Percentiles rank a stretch among this genome's conserved stretches.
Conservation (phyloP, 1,140 invertebrate genomes). For the Dendrolimus kikuchii region DNA sequence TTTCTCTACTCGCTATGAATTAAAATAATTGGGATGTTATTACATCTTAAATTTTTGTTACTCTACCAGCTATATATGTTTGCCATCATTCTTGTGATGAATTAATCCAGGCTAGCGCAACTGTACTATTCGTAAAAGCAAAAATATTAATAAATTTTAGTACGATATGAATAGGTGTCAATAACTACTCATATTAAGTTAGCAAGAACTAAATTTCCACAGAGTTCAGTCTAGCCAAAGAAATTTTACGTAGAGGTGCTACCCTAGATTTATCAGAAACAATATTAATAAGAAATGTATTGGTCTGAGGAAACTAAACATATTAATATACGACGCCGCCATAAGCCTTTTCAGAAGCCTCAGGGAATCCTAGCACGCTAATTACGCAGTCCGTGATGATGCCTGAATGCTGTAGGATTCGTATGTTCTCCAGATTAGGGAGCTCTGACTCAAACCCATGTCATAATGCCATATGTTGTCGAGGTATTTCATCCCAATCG, state of each 20-base stretch:
- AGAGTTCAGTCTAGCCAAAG: constrained; percentile 30
- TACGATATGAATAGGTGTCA: constrained; percentile 12
- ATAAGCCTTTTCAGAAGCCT: constrained; percentile 20
- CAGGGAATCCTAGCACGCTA: constrained; percentile 18
- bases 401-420: constrained; percentile 17
- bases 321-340: constrained; percentile 15
- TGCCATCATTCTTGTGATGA: constrained; percentile 14
- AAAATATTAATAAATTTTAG: constrained; percentile 16
- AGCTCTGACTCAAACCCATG: constrained; percentile 12
- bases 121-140: constrained; percentile 13
- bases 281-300: constrained; percentile 7
- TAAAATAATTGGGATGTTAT: constrained; percentile 9
- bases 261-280: too few species aligned
- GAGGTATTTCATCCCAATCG: constrained; percentile 32
- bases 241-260: constrained; percentile 16
- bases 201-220: constrained; percentile 16
- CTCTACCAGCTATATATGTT: constrained; percentile 16
- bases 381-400: constrained; percentile 5
- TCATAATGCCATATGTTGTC: constrained; percentile 12
- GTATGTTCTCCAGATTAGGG: constrained; percentile 11
- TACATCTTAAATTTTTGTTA: constrained; percentile 11
- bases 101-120: constrained; percentile 16
- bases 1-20: constrained; percentile 9
- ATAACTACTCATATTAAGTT: constrained; percentile 25
- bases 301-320: constrained; percentile 7